phyloP scores from a whole-genome alignment of 1,140 invertebrate genomes.

The Heliconius melpomene region DNA sequence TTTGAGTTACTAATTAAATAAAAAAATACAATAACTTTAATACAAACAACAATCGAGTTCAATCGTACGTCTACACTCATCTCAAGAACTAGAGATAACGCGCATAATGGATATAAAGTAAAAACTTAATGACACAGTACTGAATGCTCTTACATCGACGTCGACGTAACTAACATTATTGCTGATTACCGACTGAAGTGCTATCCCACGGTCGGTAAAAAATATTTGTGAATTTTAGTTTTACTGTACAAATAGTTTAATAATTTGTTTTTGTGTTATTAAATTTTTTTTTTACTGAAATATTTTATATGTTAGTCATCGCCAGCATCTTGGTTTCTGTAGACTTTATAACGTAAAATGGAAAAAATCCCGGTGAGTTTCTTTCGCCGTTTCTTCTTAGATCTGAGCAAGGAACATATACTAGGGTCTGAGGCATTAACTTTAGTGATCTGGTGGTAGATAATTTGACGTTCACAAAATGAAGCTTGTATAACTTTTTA shows the following conservation, averaged over 20 bases:
- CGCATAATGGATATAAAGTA: conserved; percentile 16
- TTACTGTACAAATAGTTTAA: neutral
- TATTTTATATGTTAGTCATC: neutral
- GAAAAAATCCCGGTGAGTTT: no score
- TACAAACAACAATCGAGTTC: neutral
- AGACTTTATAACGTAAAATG: no score
- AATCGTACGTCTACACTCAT: neutral
- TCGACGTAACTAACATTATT: conserved; percentile 13
- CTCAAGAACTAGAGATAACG: conserved; percentile 8
- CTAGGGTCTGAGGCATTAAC: no score
- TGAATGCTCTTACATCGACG: conserved; percentile 14
- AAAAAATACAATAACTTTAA: neutral
- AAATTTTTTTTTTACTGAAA: neutral
- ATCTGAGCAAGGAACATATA: no score
- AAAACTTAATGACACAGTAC: conserved; percentile 18
- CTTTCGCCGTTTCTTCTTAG: no score
- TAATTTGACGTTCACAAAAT: no score
- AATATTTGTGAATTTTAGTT: conserved; percentile 15
- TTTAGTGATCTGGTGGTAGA: no score
- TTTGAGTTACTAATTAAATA: neutral
- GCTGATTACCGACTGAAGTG: conserved; percentile 12
- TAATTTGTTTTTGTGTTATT: neutral
- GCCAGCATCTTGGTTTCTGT: no score
- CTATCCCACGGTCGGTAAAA: conserved; percentile 1
- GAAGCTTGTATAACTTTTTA: no score